Base-by-base conservation (phyloP, 2,888 invertebrate species). In the Hirudinaria manillensis region DNA sequence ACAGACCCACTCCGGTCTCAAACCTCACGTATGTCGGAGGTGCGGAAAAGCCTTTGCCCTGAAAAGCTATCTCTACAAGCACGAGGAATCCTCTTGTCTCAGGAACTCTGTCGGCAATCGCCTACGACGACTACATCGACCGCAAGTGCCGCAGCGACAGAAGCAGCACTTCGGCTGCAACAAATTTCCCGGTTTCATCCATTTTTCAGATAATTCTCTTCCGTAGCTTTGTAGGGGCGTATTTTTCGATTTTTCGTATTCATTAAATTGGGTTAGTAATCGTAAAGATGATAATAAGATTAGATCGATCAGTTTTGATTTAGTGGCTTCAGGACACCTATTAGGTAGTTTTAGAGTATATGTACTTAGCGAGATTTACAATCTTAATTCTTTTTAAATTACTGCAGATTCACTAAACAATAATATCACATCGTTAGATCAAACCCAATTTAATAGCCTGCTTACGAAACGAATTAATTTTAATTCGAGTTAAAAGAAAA, bases 61-160 rank as follows among this genome's bases (percentile, higher is more conserved):
- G 67, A 67, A 67, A 67, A 67, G 67, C 34, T 67, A 67, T 29
- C 67, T 67, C 67, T 67, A 67, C 27, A 67, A 67, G 34, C 67
- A 67, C 67, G 34, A 27, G 21, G 67, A 67, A 29, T 67, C 67
- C 3, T 67, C 67, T 27, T 67, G 67, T 34, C 67, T 67, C 24
- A 67, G 32, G 7, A 67, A 34, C 29, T 3, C 32, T 67, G 21
- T 7, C 67, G 34, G 66, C 66, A 65, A 6, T 29, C 3, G 67
- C 27, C 13, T 3, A 7, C 56, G 56, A 7, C 56, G 36, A 10
- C 36, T 3, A 36, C 36, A 36, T 10, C 36, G 36, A 10, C 36
- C 36, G 10, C 36, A 36, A 36, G 36, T 56, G 3, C 56, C 21
- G 6, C 56, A 56, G 21, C 56, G 56, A 6, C 56, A 56, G 56